Evolutionary conservation across 2,888 invertebrate species (phyloP).

Genomic region (Agrotis ipsilon): DNA sequence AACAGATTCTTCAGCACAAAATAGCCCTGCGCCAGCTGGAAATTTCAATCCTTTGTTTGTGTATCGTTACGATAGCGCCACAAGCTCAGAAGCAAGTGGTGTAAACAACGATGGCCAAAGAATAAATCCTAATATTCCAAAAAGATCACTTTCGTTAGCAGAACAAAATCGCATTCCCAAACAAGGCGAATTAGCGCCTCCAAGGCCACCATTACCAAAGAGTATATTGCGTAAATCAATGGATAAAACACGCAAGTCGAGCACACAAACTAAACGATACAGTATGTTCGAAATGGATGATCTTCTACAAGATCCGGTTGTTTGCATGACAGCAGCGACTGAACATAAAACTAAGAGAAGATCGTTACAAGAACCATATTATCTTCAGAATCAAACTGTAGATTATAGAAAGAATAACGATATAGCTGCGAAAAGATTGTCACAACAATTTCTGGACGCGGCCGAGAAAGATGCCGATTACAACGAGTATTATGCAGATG

Average conservation of each 20-base stretch:
- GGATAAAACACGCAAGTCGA: slow-evolving; percentile 89
- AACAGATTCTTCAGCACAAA: slow-evolving; percentile 94
- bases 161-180: slow-evolving; percentile 87
- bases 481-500: slow-evolving; percentile 91
- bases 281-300: slow-evolving; percentile 95
- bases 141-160: slow-evolving; percentile 93
- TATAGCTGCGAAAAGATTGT: slow-evolving; percentile 88
- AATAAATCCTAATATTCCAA: slow-evolving; percentile 91
- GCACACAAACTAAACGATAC: slow-evolving; percentile 92
- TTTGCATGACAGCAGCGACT: slow-evolving; percentile 85
- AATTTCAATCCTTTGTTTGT: slow-evolving; percentile 94
- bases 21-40: slow-evolving; percentile 92
- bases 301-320: slow-evolving; percentile 87
- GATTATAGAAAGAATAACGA: slow-evolving; percentile 90
- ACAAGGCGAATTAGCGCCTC: slow-evolving; percentile 91
- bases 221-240: slow-evolving; percentile 93
- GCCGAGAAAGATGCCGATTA: slow-evolving; percentile 90
- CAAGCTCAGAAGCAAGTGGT: slow-evolving; percentile 94
- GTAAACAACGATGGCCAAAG: slow-evolving; percentile 89
- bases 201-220: slow-evolving; percentile 93
- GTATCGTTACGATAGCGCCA: slow-evolving; percentile 95
- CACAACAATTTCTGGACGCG: slow-evolving; percentile 89
- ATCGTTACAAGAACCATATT: slow-evolving; percentile 95
- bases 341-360: slow-evolving; percentile 92
- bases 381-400: slow-evolving; percentile 89